Evolutionary conservation across 2,797 vertebrate genomes (phyloP), one percentile per base, ranked within the genome.

Genomic region (Mallotus villosus): DNA sequence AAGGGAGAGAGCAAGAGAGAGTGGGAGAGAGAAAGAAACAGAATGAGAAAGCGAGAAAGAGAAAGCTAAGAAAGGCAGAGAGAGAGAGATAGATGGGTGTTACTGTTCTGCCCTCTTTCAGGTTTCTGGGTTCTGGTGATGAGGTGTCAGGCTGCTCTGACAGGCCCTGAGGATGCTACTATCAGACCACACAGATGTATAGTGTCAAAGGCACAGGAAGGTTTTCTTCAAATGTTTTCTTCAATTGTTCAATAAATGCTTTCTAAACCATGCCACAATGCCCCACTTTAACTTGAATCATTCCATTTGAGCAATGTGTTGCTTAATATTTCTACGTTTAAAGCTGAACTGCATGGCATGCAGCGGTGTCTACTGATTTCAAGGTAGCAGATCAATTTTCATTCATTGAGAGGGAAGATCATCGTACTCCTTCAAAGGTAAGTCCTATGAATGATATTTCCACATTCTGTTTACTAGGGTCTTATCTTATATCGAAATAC

Each of bases 51-150:
- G 34, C 34, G 9, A 41, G 37, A 41, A 1, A 41, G 37, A 41
- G 37, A 12, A 7, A 14, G 11, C 1, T 29, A 41, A 41, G 37
- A 41, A 7, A 41, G 37, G 2, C 9, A 41, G 37, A 41, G 5
- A 46, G 41, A 2, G 9, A 46, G 41, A 46, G 41, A 46, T 3
- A 46, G 34, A 37, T 37, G 34, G 34, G 34, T 37, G 41, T 46
- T 14, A 46, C 41, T 12, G 41, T 46, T 46, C 41, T 46, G 41
- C 41, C 41, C 41, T 46, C 41, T 1, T 14, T 46, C 12, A 71
- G 78, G 73, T 74, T 76, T 61, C 72, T 75, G 73, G 14, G 9
- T 74, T 21, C 25, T 19, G 16, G 22, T n/a, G 34, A 22, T 25
- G 34, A 62, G 21, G 5, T 51, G 68, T 41, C 22, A 51, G 17